These are phyloP conservation scores for Lepidochitona cinerea DNA, from an alignment of 2,888 invertebrate species.

Conservation along the genomic window DNA sequence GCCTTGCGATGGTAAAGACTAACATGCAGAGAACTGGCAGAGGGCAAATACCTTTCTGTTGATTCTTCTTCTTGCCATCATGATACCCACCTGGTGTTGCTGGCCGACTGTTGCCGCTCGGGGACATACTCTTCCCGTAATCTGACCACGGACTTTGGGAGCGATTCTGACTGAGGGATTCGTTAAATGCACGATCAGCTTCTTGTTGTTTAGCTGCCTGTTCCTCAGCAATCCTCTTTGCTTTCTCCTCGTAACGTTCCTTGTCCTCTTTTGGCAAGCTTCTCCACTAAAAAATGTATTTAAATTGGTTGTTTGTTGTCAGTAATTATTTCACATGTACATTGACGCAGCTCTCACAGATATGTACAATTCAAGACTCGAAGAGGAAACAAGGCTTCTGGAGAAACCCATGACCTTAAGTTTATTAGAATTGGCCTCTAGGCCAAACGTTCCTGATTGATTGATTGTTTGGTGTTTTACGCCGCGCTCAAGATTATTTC, in stretches of 20 bases:
- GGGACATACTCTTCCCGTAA: constrained; percentile 50
- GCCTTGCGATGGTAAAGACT: no score
- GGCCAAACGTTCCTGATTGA: no score
- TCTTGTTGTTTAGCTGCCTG: constrained; percentile 76
- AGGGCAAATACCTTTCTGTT: constrained; percentile 4
- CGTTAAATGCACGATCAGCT: constrained; percentile 66
- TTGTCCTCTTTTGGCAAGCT: constrained; percentile 89
- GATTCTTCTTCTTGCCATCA: constrained; percentile 1
- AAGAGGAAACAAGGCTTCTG: no score
- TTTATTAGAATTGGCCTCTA: no score
- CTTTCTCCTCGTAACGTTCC: constrained; percentile 94
- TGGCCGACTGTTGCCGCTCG: constrained; percentile 37
- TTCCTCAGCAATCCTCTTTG: constrained; percentile 81
- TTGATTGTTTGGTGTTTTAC: no score
- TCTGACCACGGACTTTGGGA: constrained; percentile 69
- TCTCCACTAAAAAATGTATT: constrained; percentile 84
- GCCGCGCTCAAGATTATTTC: no score
- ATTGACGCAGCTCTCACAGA: not conserved
- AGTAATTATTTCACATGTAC: not conserved
- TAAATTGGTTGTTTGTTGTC: not conserved
- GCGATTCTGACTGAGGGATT: constrained; percentile 63
- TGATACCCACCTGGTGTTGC: constrained; percentile 26
- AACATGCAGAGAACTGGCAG: constrained; percentile 1
- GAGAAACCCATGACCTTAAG: no score
- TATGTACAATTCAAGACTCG: no score